Base-by-base conservation (phyloP, 2,888 invertebrate species). In the Pollenia labialis region DNA sequence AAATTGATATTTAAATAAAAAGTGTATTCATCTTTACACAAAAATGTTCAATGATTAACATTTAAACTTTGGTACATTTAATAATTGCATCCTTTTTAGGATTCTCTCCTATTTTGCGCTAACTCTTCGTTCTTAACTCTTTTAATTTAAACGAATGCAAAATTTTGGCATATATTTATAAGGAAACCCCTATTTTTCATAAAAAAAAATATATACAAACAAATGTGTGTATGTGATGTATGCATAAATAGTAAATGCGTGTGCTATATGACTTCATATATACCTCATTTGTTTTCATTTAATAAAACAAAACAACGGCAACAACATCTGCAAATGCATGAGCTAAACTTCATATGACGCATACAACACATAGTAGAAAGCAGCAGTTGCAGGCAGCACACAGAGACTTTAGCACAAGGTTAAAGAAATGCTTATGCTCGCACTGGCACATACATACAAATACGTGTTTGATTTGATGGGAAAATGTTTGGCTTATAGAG, bases 401-500 rank as follows among this genome's bases (percentile, higher is more conserved):
- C 66, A 42, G 32, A 50, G 32, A 72, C 79, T 84, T 79, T 68
- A 79, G 84, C 79, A 74, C 74, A 84, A 84, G 84, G 84, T 84
- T 84, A 68, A 74, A 60, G 64, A 52, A 66, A 60, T 48, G 14
- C 58, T 75, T 50, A 62, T 79, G 8, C 58, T 68, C 58, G 52
- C n/a, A 64, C 48, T 60, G 23, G 23, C 50, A 40, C 52, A n/a
- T 32, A 50, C 58, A 66, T 58, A n/a, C n/a, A 75, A 58, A 74
- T 68, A 66, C 68, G 58, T 68, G 42, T 75, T 58, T 23, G 23
- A 75, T 50, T 81, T 81, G 54, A 72, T 81, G 52, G n/a, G n/a
- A 64, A 64, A 23, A 64, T 10, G 3, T 66, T 40, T 50, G 6
- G 2, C 10, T 10, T n/a, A 10, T 23, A 2, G 11, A 32, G 32